phyloP scores from a whole-genome alignment of 2,888 invertebrate genomes.

The Zaprionus lineosus region DNA sequence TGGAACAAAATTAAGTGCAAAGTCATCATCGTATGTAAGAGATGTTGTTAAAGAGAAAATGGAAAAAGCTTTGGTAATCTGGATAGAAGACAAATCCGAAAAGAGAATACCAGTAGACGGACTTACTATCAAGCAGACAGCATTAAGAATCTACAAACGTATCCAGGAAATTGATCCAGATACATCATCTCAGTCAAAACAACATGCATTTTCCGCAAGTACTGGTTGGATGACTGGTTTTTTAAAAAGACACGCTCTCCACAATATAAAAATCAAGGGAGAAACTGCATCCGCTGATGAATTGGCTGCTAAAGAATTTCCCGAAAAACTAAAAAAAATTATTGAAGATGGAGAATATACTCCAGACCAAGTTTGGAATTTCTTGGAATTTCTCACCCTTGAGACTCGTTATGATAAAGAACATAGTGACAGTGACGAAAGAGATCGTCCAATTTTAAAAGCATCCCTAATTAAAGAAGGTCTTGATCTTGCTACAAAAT shows the following conservation, averaged over 20 bases:
- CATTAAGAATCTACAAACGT: conserved; percentile 36
- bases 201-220: no score
- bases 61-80: conserved; percentile 35
- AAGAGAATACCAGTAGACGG: conserved; percentile 41
- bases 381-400: conserved; percentile 41
- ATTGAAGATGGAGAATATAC: conserved; percentile 55
- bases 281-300: conserved; percentile 40
- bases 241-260: conserved; percentile 47
- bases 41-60: conserved; percentile 1
- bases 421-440: conserved; percentile 44
- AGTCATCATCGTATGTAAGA: conserved; percentile 1
- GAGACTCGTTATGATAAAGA: conserved; percentile 30
- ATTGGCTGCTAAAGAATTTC: conserved; percentile 18
- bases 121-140: conserved; percentile 40
- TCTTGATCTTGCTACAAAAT: conserved; percentile 58
- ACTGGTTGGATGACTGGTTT: conserved; percentile 46
- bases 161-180: no score
- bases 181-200: no score
- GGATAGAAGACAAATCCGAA: conserved; percentile 32
- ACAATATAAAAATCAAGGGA: conserved; percentile 54
- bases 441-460: conserved; percentile 31
- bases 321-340: conserved; percentile 43
- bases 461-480: conserved; percentile 50
- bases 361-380: conserved; percentile 61
- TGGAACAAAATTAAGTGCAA: conserved; percentile 24